phyloP scores from a whole-genome alignment of 2,113 vertebrate genomes.

The Bos indicus region DNA sequence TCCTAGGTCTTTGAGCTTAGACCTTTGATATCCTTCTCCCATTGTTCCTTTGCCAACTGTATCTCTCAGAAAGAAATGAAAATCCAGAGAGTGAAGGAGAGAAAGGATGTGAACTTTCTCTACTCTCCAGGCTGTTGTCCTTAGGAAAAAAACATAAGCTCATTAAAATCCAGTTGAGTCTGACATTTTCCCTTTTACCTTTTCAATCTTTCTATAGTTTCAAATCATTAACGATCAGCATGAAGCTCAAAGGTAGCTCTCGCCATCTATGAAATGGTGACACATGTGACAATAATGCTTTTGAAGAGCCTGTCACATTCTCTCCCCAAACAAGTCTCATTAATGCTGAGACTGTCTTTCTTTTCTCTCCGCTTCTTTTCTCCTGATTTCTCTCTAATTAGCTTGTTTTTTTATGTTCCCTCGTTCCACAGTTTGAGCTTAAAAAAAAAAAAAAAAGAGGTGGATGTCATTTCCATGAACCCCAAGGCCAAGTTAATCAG shows the following conservation, averaged over 20 bases:
- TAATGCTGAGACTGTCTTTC: conserved; percentile 85
- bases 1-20: conserved; percentile 41
- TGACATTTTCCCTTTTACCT: conserved; percentile 84
- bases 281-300: conserved; percentile 88
- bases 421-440: conserved; percentile 78
- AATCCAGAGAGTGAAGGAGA: neutral
- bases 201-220: conserved; percentile 87
- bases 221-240: conserved; percentile 87
- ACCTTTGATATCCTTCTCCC: conserved; percentile 58
- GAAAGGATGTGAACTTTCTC: conserved; percentile 67
- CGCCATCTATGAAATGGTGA: conserved; percentile 83
- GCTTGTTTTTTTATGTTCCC: conserved; percentile 78
- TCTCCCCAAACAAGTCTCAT: conserved; percentile 88
- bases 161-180: conserved; percentile 85
- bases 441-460: conserved; percentile 24
- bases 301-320: conserved; percentile 87
- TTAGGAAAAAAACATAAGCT: conserved; percentile 68
- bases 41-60: conserved; percentile 60
- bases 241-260: conserved; percentile 84
- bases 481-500: conserved; percentile 88
- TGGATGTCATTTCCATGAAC: conserved; percentile 82
- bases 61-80: conserved; percentile 52
- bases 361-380: conserved; percentile 82
- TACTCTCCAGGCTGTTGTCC: conserved; percentile 68
- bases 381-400: conserved; percentile 86